These are phyloP conservation scores for Brachyptera risi DNA, from an alignment of 2,888 invertebrate genomes.

Conservation along the genomic window DNA sequence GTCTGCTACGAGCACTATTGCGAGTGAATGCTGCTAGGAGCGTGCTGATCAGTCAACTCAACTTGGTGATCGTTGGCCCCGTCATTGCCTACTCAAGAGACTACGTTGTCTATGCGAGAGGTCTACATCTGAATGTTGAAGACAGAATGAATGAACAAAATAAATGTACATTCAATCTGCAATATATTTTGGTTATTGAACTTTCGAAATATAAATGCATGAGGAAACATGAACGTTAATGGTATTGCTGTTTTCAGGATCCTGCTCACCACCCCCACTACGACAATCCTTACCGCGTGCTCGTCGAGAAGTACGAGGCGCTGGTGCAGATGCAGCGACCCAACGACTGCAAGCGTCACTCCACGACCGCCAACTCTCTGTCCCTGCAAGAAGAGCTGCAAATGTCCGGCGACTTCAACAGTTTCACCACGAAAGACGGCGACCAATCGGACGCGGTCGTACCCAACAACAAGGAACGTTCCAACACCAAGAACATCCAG, in stretches of 20 bases:
- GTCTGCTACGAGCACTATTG: too few species aligned
- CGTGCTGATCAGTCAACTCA: too few species aligned
- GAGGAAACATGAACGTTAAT: too few species aligned
- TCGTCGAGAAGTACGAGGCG: constrained; percentile 83
- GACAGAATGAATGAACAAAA: too few species aligned
- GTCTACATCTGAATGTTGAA: too few species aligned
- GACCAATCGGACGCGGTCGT: constrained; percentile 28
- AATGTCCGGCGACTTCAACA: constrained; percentile 68
- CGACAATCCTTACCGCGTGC: constrained; percentile 69
- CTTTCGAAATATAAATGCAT: too few species aligned
- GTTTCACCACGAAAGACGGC: constrained; percentile 44
- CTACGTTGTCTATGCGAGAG: too few species aligned
- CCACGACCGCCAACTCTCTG: constrained; percentile 43
- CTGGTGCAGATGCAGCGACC: constrained; percentile 71
- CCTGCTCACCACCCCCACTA: constrained; percentile 40
- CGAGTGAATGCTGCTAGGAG: too few species aligned
- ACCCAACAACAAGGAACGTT: constrained; percentile 38
- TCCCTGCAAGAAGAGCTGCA: constrained; percentile 69
- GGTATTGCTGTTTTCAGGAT: constrained; percentile 41
- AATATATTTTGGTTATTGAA: too few species aligned
- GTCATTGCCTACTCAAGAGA: too few species aligned
- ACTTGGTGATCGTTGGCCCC: too few species aligned
- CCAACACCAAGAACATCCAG: constrained; percentile 48
- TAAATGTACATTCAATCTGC: too few species aligned
- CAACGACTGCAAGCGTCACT: constrained; percentile 39